Base-by-base conservation (phyloP, 2,888 invertebrate species). In the Dendrolimus houi region DNA sequence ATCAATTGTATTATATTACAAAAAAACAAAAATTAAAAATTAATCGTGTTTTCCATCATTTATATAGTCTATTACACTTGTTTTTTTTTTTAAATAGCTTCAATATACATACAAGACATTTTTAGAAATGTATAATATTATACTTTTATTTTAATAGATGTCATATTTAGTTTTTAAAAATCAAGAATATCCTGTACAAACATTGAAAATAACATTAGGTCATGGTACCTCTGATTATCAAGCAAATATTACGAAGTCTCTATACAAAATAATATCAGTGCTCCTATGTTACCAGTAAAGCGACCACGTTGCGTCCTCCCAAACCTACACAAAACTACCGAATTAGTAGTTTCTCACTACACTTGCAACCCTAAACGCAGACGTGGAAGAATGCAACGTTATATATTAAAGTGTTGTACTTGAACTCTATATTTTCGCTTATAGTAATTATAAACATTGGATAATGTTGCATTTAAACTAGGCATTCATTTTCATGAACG, bases 401-500 rank as follows among this genome's bases (percentile, higher is more conserved):
- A 55, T 53, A 60, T 59, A 63, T 55, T 63, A 67, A 69, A 66
- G 68, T 66, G 65, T 81, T 83, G 80, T 79, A 82, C 83, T 81
- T 79, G 73, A 72, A 73, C 72, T 76, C 75, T 81, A 72, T 79
- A 74, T 78, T 80, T 85, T 83, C 78, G 79, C 85, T 85, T 85
- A 84, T 74, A 67, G 75, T 75, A 72, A 74, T 75, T 68, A 9
- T 47, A 71, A 79, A 75, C 71, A 72, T 80, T 81, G 83, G 81
- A 83, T 85, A 85, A 79, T 81, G 83, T 83, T 82, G 82, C 78
- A 65, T 66, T 64, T 65, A 63, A 60, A 62, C 64, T 65, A 66
- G 64, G 64, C 64, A 57, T 58, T 58, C 58, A 52, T 64, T 66
- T 67, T 64, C 66, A 65, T 41, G 62, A 68, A 66, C 64, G 54